phyloP scores from a whole-genome alignment of 2,113 vertebrate genomes.

The Myxocyprinus asiaticus region DNA sequence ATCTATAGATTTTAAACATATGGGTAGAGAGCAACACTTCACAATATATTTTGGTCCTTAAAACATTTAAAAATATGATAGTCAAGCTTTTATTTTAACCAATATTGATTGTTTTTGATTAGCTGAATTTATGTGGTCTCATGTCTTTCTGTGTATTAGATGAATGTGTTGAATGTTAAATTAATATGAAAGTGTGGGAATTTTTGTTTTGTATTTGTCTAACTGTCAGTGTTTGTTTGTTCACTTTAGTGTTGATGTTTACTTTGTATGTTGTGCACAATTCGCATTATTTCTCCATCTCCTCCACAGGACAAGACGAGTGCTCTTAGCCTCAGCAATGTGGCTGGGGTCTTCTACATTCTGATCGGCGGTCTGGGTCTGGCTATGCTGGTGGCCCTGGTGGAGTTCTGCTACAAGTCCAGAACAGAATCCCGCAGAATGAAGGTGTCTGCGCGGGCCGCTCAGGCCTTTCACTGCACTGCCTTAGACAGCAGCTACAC shows the following conservation, averaged over 20 bases:
- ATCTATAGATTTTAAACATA: too few relatives aligned
- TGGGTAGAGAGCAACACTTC: too few relatives aligned
- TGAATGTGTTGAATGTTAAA: too few relatives aligned
- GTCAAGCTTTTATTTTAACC: neutral
- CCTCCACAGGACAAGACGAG: conserved; percentile 94
- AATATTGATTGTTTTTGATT: neutral
- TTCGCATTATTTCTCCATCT: conserved; percentile 50
- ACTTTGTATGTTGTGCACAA: neutral
- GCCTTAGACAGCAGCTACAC: conserved; percentile 80
- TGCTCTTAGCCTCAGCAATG: conserved; percentile 97
- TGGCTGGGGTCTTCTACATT: conserved; percentile 99
- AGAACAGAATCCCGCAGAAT: conserved; percentile 96
- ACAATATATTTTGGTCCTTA: too few relatives aligned
- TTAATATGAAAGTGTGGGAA: too few relatives aligned
- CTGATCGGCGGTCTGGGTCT: conserved; percentile 96
- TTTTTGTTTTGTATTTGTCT: neutral
- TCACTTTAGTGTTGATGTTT: too few relatives aligned
- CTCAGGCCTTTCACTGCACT: conserved; percentile 83
- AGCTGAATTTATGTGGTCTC: neutral
- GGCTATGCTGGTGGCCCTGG: conserved; percentile 98
- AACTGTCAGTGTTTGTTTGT: neutral
- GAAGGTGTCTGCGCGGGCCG: conserved; percentile 88
- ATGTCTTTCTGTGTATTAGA: neutral
- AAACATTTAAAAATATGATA: neutral
- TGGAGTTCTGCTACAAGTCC: conserved; percentile 99